Evolutionary conservation across 2,888 invertebrate species (phyloP).

Genomic region (Plutella xylostella): DNA sequence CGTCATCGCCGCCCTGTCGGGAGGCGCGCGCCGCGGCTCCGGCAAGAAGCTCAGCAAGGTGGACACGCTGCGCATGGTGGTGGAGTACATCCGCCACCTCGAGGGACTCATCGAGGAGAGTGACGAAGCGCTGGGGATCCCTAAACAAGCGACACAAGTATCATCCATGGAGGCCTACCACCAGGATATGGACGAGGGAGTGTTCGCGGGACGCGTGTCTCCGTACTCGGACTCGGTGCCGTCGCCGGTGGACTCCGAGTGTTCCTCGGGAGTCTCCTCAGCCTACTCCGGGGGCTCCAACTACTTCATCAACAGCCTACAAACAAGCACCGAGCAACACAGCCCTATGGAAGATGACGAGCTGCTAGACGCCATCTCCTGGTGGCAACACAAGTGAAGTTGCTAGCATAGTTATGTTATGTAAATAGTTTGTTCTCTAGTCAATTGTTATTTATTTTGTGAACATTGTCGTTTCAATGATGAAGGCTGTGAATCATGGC

Average conservation of each 20-base stretch:
- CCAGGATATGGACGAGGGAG: constrained; percentile 39
- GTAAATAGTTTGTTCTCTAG: constrained; percentile 26
- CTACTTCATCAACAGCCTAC: constrained; percentile 24
- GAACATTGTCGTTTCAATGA: neutral
- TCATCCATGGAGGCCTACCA: neutral
- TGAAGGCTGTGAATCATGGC: constrained; percentile 1
- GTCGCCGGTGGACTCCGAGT: constrained; percentile 77
- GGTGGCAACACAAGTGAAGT: constrained; percentile 78
- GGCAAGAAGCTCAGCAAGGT: constrained; percentile 91
- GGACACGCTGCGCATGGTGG: constrained; percentile 90
- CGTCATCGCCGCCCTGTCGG: constrained; percentile 76
- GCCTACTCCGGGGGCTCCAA: constrained; percentile 37
- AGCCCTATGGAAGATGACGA: constrained; percentile 86
- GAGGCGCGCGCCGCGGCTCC: constrained; percentile 77
- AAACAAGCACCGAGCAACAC: constrained; percentile 48
- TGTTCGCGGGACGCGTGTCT: constrained; percentile 40
- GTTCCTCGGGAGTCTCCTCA: constrained; percentile 69
- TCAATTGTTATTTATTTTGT: constrained; percentile 21
- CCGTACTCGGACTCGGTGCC: constrained; percentile 65
- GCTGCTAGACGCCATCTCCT: constrained; percentile 83
- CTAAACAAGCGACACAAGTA: constrained; percentile 23
- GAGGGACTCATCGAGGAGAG: constrained; percentile 81
- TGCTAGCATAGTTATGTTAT: neutral
- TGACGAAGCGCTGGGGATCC: constrained; percentile 56
- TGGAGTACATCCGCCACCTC: constrained; percentile 89